These are phyloP conservation scores for Criorhina ranunculi DNA, from an alignment of 2,888 invertebrate species.

Conservation along the genomic window DNA sequence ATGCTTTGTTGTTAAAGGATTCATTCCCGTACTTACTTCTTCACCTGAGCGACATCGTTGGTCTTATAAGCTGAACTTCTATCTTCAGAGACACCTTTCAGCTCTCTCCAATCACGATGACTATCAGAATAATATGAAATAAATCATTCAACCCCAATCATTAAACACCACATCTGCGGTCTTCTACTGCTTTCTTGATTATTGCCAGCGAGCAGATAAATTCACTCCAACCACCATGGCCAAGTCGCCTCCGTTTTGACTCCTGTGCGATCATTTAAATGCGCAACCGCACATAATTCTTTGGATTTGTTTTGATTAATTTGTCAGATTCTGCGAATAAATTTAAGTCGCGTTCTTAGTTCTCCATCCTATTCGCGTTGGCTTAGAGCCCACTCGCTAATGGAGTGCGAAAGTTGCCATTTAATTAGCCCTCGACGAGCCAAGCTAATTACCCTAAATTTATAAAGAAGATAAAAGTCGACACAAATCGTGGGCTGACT, in stretches of 20 bases:
- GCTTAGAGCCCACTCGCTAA: not conserved
- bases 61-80: not conserved
- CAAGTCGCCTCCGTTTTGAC: constrained; percentile 54
- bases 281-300: constrained; percentile 69
- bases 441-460: constrained; percentile 67
- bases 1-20: too few species aligned
- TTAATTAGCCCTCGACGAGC: constrained; percentile 53
- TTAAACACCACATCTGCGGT: constrained; percentile 46
- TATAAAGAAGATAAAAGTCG: constrained; percentile 68
- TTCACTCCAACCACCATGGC: constrained; percentile 39
- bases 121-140: constrained; percentile 24
- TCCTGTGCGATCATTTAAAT: constrained; percentile 50
- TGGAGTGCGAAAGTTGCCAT: constrained; percentile 46
- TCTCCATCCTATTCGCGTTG: not conserved
- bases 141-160: constrained; percentile 54
- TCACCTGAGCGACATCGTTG: too few species aligned
- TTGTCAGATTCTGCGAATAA: constrained; percentile 57
- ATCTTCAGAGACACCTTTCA: not conserved
- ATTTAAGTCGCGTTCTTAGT: constrained; percentile 43
- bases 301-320: constrained; percentile 69
- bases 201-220: constrained; percentile 34
- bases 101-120: not conserved
- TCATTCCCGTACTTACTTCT: too few species aligned
- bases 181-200: constrained; percentile 35
- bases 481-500: constrained; percentile 76